Percentiles rank a stretch among this genome's conserved stretches.
Conservation (phyloP, 2,888 invertebrate genomes). For the Drosophila leonis region DNA sequence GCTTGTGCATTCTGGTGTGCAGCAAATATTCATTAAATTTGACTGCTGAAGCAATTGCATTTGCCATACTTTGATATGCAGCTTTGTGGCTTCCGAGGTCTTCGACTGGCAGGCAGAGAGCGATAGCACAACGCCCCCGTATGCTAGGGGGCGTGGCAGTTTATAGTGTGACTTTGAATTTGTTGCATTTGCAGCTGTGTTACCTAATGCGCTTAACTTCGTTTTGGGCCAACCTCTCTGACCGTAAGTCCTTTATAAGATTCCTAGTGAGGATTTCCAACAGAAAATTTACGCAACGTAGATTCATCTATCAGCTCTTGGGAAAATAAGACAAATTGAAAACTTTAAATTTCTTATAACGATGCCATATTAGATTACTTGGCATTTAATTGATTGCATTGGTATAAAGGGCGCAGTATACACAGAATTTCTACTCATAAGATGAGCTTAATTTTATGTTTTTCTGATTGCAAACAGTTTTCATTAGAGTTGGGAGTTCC, state of each 20-base stretch:
- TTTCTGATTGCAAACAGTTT: background rate
- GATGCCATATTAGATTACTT: conserved; percentile 3
- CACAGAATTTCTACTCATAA: background rate
- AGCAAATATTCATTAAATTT: conserved; percentile 57
- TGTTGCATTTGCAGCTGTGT: conserved; percentile 42
- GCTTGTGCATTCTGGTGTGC: conserved; percentile 19
- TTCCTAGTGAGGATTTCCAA: conserved; percentile 23
- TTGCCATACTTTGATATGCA: conserved; percentile 46
- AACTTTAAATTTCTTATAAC: background rate
- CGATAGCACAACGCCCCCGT: background rate
- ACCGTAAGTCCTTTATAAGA: conserved; percentile 22
- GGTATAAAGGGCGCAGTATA: background rate
- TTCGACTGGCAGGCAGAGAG: background rate
- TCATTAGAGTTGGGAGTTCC: background rate
- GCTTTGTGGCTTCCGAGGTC: conserved; percentile 38
- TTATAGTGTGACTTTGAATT: conserved; percentile 55
- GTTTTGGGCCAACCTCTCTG: conserved; percentile 30
- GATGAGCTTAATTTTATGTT: background rate
- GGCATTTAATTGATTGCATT: background rate
- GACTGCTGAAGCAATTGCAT: conserved; percentile 56
- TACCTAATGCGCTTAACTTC: conserved; percentile 53
- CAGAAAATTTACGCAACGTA: conserved; percentile 19
- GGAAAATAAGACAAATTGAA: background rate
- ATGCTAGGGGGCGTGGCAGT: conserved; percentile 6
- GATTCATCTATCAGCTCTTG: conserved; percentile 3